A percentile compares a stretch with the other conserved stretches of the same genome.
These are phyloP conservation scores for Falco novaeseelandiae DNA, from an alignment of 2,797 vertebrate species.

Conservation along the genomic window DNA sequence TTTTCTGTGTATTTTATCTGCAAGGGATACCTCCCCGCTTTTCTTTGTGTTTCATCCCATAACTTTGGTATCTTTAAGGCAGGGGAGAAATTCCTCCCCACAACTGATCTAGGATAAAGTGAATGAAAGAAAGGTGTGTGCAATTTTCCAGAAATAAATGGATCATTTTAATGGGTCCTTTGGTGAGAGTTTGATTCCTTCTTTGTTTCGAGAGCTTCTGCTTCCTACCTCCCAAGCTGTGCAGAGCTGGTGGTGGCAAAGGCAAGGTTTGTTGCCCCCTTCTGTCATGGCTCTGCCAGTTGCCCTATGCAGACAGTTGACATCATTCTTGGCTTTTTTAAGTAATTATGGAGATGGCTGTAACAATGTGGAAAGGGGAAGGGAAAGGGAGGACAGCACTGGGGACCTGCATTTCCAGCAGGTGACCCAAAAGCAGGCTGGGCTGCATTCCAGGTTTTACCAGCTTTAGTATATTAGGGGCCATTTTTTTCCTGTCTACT, in stretches of 20 bases:
- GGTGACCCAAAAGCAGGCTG: not conserved
- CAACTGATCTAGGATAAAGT: not conserved
- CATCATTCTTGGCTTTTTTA: not conserved
- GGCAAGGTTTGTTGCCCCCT: not conserved
- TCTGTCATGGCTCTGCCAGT: not conserved
- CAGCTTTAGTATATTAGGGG: not conserved
- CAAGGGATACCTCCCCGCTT: slow-evolving; percentile 38
- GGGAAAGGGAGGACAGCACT: not conserved
- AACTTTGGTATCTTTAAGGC: slow-evolving; percentile 39
- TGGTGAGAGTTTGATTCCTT: not conserved
- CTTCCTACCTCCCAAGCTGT: not conserved
- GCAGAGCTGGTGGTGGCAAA: not conserved
- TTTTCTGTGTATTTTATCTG: slow-evolving; percentile 47
- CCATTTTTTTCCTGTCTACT: not conserved
- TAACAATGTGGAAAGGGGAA: not conserved
- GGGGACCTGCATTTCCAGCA: not conserved
- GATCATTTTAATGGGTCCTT: not conserved
- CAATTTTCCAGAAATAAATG: slow-evolving; percentile 1
- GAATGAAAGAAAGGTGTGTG: not conserved
- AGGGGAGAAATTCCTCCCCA: slow-evolving; percentile 29
- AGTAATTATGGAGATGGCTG: not conserved
- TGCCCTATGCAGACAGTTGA: not conserved
- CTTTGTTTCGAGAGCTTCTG: not conserved
- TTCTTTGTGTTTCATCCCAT: slow-evolving; percentile 58
- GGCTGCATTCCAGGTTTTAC: not conserved